phyloP scores from a whole-genome alignment of 2,113 vertebrate genomes.

The Cololabis saira region DNA sequence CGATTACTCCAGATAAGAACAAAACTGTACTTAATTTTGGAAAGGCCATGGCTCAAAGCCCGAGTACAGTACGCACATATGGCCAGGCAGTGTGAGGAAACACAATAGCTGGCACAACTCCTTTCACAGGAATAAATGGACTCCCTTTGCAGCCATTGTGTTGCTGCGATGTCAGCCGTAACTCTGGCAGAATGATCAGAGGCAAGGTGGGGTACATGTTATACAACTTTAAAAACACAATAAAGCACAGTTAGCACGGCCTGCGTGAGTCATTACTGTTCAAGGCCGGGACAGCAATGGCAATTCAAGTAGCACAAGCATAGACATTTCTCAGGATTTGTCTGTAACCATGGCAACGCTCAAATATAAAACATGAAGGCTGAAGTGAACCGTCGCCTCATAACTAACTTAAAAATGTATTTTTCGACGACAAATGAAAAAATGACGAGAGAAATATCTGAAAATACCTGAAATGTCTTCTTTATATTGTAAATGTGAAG shows the following conservation, averaged over 20 bases:
- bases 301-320: background rate
- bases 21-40: background rate
- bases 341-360: no score
- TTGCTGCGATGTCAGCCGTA: slow-evolving; percentile 21
- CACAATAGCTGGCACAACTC: slow-evolving; percentile 9
- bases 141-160: slow-evolving; percentile 18
- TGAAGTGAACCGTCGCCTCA: no score
- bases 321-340: no score
- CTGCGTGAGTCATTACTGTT: slow-evolving; percentile 4
- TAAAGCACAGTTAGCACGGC: background rate
- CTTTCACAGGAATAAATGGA: slow-evolving; percentile 9
- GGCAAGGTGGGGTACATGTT: slow-evolving; percentile 19
- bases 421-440: no score
- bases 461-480: no score
- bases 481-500: no score
- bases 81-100: slow-evolving; percentile 13
- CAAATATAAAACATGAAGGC: no score
- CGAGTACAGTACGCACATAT: background rate
- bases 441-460: no score
- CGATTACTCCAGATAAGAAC: slow-evolving; percentile 4
- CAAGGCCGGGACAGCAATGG: slow-evolving; percentile 6
- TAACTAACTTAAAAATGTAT: no score
- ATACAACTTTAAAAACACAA: background rate
- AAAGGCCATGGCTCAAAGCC: slow-evolving; percentile 6
- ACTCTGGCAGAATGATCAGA: slow-evolving; percentile 14